Percentiles rank a stretch among this genome's conserved stretches.
phyloP scores from a whole-genome alignment of 1,140 invertebrate genomes.

The Arion vulgaris region DNA sequence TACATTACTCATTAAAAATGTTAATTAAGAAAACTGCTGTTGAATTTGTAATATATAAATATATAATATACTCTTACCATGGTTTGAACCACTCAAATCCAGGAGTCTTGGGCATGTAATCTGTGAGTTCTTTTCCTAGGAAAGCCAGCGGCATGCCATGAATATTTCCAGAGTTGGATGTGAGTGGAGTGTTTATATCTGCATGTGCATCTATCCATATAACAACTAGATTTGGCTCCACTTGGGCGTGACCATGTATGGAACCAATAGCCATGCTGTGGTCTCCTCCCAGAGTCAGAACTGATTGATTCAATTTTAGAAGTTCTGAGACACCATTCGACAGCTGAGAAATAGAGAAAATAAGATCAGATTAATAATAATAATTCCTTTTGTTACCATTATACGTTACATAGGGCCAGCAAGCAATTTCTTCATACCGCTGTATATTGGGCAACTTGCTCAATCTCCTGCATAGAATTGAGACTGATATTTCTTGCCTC shows the following conservation, averaged over 20 bases:
- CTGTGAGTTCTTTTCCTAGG: slow-evolving; percentile 82
- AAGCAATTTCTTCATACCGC: too few relatives aligned
- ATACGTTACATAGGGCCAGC: too few relatives aligned
- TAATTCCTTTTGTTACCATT: too few relatives aligned
- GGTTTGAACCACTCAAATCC: slow-evolving; percentile 85
- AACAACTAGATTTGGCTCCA: slow-evolving; percentile 82
- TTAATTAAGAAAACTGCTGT: too few relatives aligned
- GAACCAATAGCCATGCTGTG: slow-evolving; percentile 88
- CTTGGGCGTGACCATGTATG: slow-evolving; percentile 84
- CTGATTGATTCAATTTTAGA: slow-evolving; percentile 48
- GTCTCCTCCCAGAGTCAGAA: slow-evolving; percentile 80
- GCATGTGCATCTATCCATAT: slow-evolving; percentile 97
- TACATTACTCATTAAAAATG: too few relatives aligned
- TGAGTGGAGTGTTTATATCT: slow-evolving; percentile 91
- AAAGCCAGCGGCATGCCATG: slow-evolving; percentile 94
- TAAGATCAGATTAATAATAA: too few relatives aligned
- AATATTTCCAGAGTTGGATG: slow-evolving; percentile 83
- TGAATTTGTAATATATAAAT: too few relatives aligned
- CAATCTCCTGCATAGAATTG: too few relatives aligned
- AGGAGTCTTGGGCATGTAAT: slow-evolving; percentile 82
- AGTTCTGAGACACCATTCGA: slow-evolving; percentile 53
- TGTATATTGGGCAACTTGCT: too few relatives aligned
- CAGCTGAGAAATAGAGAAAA: slow-evolving; percentile 51
- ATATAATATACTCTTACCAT: too few relatives aligned
- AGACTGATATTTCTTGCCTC: too few relatives aligned